Conservation (phyloP, 1,140 invertebrate genomes). For the Bombus superbus region DNA sequence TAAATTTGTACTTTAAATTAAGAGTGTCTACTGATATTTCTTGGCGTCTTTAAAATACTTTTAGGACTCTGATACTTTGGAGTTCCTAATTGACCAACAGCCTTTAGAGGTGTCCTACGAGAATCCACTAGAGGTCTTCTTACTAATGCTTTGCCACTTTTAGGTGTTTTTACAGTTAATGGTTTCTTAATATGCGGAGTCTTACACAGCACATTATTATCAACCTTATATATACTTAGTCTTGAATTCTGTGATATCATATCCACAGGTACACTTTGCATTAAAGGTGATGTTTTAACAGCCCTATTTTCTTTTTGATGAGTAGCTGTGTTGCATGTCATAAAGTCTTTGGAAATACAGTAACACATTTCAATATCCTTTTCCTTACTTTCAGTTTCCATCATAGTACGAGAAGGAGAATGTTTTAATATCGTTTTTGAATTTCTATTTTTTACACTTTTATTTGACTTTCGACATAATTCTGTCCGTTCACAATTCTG, state of each 20-base stretch:
- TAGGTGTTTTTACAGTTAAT: conserved; percentile 77
- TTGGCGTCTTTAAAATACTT: conserved; percentile 69
- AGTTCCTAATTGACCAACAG: conserved; percentile 74
- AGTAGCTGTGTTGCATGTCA: not conserved
- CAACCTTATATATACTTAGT: conserved; percentile 64
- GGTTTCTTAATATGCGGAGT: conserved; percentile 80
- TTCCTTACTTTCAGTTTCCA: conserved; percentile 8
- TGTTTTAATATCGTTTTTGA: conserved; percentile 20
- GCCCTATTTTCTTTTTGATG: conserved; percentile 67
- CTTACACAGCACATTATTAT: conserved; percentile 67
- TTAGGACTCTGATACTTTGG: conserved; percentile 78
- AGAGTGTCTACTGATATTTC: conserved; percentile 44
- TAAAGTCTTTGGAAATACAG: conserved; percentile 12
- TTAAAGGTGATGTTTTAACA: conserved; percentile 9
- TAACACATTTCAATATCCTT: conserved; percentile 17
- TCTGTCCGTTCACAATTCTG: conserved; percentile 11
- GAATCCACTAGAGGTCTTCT: conserved; percentile 71
- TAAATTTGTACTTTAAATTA: conserved; percentile 17
- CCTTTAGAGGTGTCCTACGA: conserved; percentile 79
- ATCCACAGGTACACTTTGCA: conserved; percentile 22
- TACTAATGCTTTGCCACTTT: conserved; percentile 74
- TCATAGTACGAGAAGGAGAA: not conserved
- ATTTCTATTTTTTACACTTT: conserved; percentile 64
- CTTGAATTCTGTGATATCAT: conserved; percentile 51
- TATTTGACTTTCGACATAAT: conserved; percentile 32